These are phyloP conservation scores for Monoplex corrugatus DNA, from an alignment of 2,888 invertebrate species.

Conservation along the genomic window DNA sequence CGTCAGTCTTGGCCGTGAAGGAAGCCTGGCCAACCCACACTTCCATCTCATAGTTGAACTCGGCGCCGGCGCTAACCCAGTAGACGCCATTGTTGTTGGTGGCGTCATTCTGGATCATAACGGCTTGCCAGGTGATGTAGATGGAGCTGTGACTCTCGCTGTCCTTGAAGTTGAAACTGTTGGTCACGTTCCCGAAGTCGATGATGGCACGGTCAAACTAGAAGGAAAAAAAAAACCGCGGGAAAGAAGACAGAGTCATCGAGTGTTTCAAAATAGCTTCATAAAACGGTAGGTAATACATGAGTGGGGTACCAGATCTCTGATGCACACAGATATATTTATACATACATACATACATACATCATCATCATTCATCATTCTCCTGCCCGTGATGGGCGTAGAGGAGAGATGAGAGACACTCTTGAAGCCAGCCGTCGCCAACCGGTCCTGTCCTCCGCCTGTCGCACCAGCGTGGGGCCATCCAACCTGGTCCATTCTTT, in stretches of 20 bases:
- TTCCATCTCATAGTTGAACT: slow-evolving; percentile 74
- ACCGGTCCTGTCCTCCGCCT: too few relatives aligned
- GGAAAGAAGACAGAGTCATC: not conserved
- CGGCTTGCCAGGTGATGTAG: slow-evolving; percentile 72
- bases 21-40: slow-evolving; percentile 80
- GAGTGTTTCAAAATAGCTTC: too few relatives aligned
- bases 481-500: too few relatives aligned
- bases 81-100: slow-evolving; percentile 63
- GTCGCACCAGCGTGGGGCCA: too few relatives aligned
- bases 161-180: slow-evolving; percentile 48
- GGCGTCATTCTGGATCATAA: slow-evolving; percentile 67
- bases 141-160: slow-evolving; percentile 61
- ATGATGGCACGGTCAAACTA: slow-evolving; percentile 77
- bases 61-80: slow-evolving; percentile 80
- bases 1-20: slow-evolving; percentile 60
- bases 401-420: too few relatives aligned
- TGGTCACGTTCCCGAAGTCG: slow-evolving; percentile 73
- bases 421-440: too few relatives aligned
- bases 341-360: too few relatives aligned
- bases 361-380: too few relatives aligned
- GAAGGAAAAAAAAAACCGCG: slow-evolving; percentile 29
- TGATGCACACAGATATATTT: too few relatives aligned
- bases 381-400: too few relatives aligned
- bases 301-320: not conserved
- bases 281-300: not conserved